Conservation (phyloP, 2,888 invertebrate genomes). For the Eristalis tenax region DNA sequence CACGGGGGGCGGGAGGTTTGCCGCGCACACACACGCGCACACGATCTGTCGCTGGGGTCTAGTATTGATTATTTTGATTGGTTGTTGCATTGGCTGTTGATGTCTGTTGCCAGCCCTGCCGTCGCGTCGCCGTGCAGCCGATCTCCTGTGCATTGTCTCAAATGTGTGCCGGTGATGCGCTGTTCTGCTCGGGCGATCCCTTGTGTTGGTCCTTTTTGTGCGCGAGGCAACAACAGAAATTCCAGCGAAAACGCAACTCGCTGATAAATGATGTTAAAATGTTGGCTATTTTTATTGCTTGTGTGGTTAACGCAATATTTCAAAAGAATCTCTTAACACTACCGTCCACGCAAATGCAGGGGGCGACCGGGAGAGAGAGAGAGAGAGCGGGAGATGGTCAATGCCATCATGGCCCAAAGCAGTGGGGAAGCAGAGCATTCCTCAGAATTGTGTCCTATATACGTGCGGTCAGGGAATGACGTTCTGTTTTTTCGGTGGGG, state of each 20-base stretch:
- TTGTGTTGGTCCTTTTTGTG: not conserved
- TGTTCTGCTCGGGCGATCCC: too few relatives aligned
- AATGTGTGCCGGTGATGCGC: not conserved
- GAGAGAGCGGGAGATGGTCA: too few relatives aligned
- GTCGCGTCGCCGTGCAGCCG: not conserved
- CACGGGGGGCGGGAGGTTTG: constrained; percentile 42
- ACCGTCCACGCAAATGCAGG: not conserved
- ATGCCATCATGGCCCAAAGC: constrained; percentile 24
- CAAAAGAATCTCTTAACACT: constrained; percentile 67
- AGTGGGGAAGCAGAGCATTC: constrained; percentile 56
- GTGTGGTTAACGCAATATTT: constrained; percentile 70
- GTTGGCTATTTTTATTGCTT: constrained; percentile 69
- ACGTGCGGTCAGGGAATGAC: not conserved
- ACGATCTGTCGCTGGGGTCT: constrained; percentile 35
- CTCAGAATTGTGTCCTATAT: constrained; percentile 61
- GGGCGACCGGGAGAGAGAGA: not conserved
- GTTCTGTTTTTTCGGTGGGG: not conserved
- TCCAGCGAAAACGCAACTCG: constrained; percentile 53
- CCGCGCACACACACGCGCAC: not conserved
- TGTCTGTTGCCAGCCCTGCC: constrained; percentile 7
- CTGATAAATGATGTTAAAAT: constrained; percentile 70
- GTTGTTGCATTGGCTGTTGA: constrained; percentile 40
- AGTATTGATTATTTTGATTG: constrained; percentile 70
- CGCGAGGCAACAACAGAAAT: constrained; percentile 13
- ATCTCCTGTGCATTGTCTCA: constrained; percentile 26